These are phyloP conservation scores for Pampusana beccarii DNA, from an alignment of 2,113 vertebrate species.

Conservation along the genomic window DNA sequence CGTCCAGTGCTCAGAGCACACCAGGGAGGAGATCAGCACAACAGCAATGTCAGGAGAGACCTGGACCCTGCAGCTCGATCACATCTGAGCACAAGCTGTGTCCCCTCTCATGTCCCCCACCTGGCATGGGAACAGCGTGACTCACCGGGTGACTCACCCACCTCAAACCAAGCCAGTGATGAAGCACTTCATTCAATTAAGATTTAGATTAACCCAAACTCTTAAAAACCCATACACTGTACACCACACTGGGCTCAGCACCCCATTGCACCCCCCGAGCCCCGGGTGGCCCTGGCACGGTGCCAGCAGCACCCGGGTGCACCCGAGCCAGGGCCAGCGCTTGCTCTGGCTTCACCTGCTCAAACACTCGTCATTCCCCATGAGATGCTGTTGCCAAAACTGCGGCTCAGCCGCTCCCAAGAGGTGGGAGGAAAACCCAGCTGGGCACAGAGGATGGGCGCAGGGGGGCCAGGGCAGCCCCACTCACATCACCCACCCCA, in stretches of 20 bases:
- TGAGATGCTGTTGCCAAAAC: constrained; percentile 14
- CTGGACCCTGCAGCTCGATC: fast-evolving
- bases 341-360: neutral
- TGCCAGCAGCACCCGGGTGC: neutral
- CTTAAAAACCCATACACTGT: fast-evolving
- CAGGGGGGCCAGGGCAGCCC: fast-evolving
- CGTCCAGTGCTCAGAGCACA: fast-evolving
- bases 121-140: neutral
- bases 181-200: neutral
- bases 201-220: neutral
- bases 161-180: neutral
- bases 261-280: neutral
- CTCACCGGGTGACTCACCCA: neutral
- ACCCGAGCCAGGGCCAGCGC: neutral
- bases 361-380: neutral
- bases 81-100: neutral
- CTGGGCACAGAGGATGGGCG: fast-evolving
- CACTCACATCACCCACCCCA: fast-evolving
- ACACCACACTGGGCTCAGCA: neutral
- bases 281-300: neutral
- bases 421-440: neutral
- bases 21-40: fast-evolving
- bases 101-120: neutral
- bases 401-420: neutral
- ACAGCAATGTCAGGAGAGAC: fast-evolving